A percentile compares a stretch with the other conserved stretches of the same genome.
Evolutionary conservation across 2,113 vertebrate species (phyloP).

Genomic region (Gracilinanus agilis): DNA sequence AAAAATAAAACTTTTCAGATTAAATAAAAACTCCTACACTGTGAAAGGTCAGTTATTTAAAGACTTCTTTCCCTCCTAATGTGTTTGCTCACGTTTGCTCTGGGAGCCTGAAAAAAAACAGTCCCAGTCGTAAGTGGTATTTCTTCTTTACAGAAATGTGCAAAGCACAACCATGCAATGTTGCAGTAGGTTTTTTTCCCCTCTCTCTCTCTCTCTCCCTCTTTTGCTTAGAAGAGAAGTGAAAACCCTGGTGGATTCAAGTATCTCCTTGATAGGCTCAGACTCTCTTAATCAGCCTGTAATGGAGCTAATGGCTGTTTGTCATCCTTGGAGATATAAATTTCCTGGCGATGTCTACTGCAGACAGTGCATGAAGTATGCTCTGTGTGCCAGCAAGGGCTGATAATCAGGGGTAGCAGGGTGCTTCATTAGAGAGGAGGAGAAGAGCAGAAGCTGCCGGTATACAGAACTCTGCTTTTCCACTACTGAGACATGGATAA

Average conservation of each 20-base stretch:
- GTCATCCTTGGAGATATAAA: conserved; percentile 91
- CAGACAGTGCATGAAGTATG: conserved; percentile 86
- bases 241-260: conserved; percentile 83
- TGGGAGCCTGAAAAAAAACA: conserved; percentile 63
- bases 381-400: conserved; percentile 85
- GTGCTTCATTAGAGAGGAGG: conserved; percentile 76
- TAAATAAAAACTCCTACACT: not conserved
- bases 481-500: conserved; percentile 85
- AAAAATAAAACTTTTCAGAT: not conserved
- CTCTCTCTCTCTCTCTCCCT: conserved; percentile 68
- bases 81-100: conserved; percentile 68
- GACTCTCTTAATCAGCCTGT: conserved; percentile 88
- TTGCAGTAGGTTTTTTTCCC: conserved; percentile 73
- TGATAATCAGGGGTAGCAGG: conserved; percentile 85
- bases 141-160: conserved; percentile 72
- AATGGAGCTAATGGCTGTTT: conserved; percentile 92
- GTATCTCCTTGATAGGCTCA: conserved; percentile 88
- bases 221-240: conserved; percentile 81
- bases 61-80: conserved; percentile 49
- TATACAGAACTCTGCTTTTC: conserved; percentile 75
- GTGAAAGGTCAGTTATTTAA: conserved; percentile 1
- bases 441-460: conserved; percentile 69
- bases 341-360: conserved; percentile 90
- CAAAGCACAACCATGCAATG: conserved; percentile 54
- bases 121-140: conserved; percentile 59